Percentiles rank a stretch among this genome's conserved stretches.
phyloP scores from a whole-genome alignment of 2,888 invertebrate species.

The Willowsia nigromaculata region DNA sequence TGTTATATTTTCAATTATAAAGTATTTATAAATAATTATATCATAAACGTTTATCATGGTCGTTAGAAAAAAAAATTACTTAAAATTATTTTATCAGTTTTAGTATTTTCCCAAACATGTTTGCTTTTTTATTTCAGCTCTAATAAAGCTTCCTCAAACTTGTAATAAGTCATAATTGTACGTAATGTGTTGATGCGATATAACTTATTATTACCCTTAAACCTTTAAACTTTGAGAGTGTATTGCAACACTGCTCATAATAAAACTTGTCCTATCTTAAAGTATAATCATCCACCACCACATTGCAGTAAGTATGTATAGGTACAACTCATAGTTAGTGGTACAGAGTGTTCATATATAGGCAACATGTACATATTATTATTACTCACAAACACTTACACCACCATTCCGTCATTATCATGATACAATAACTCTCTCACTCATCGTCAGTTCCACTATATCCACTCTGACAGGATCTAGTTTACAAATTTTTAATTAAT shows the following conservation, averaged over 20 bases:
- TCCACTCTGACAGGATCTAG: slow-evolving; percentile 68
- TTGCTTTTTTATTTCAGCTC: slow-evolving; percentile 15
- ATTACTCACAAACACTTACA: slow-evolving; percentile 1
- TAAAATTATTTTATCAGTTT: slow-evolving; percentile 47
- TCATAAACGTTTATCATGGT: slow-evolving; percentile 63
- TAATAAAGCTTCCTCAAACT: slow-evolving; percentile 41
- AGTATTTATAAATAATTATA: slow-evolving; percentile 23
- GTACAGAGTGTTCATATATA: background rate
- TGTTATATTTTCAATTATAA: background rate
- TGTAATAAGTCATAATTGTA: slow-evolving; percentile 29
- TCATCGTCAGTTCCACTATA: slow-evolving; percentile 51
- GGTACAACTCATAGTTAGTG: no score
- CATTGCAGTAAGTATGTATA: background rate
- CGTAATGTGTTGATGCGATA: background rate
- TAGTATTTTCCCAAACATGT: slow-evolving; percentile 53
- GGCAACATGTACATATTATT: background rate
- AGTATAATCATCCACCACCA: background rate
- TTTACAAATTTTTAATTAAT: slow-evolving; percentile 74
- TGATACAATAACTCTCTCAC: slow-evolving; percentile 57
- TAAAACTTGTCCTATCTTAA: background rate
- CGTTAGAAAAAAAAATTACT: slow-evolving; percentile 13
- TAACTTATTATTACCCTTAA: background rate
- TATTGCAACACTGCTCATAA: background rate
- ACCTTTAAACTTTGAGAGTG: background rate
- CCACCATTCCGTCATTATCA: slow-evolving; percentile 59